These are phyloP conservation scores for Chamaetylas fuelleborni DNA, from an alignment of 2,113 vertebrate species.

Conservation along the genomic window DNA sequence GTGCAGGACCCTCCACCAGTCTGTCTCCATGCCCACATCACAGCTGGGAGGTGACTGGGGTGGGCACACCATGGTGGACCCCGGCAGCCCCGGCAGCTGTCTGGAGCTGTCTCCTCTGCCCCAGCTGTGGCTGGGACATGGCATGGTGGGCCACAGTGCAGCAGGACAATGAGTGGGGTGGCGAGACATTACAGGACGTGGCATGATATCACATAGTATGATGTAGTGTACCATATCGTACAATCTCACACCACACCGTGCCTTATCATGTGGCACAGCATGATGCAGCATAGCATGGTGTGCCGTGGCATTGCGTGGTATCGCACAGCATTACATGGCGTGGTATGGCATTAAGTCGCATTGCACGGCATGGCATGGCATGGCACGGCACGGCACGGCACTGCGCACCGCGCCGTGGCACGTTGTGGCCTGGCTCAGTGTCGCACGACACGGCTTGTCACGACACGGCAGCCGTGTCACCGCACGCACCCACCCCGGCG, in stretches of 20 bases:
- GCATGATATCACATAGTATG: no score
- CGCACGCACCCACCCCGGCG: accelerated
- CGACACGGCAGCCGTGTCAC: accelerated
- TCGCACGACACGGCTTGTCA: accelerated
- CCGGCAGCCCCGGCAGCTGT: not conserved
- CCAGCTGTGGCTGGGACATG: not conserved
- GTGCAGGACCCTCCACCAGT: not conserved
- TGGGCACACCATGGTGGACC: not conserved
- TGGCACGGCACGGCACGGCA: no score
- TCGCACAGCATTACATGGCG: no score
- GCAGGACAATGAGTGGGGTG: accelerated
- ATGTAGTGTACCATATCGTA: no score
- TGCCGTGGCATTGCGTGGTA: accelerated
- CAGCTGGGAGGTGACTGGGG: not conserved
- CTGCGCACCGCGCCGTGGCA: no score
- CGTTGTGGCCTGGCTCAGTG: accelerated
- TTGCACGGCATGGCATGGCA: not conserved
- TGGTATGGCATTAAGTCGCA: no score
- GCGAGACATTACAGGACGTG: accelerated
- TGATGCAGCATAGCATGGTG: no score
- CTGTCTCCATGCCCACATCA: not conserved
- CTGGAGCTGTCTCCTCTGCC: not conserved
- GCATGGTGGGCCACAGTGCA: accelerated
- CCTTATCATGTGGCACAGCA: not conserved
- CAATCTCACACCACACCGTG: not conserved